Evolutionary conservation across 2,888 invertebrate species (phyloP), one percentile per base, ranked within the genome.

Genomic region (Trichacis sp.): DNA sequence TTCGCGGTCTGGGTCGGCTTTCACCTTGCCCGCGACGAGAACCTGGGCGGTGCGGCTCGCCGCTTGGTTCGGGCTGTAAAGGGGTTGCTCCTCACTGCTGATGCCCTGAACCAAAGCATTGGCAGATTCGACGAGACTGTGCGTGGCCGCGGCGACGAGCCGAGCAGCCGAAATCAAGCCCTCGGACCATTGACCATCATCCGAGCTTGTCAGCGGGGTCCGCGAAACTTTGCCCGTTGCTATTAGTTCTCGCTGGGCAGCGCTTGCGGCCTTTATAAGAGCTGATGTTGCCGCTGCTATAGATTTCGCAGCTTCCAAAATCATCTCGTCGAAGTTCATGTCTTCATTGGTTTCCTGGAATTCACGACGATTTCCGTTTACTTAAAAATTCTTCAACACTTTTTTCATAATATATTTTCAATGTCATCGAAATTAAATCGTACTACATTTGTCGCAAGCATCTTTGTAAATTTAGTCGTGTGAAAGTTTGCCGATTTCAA

Each of bases 321-420:
- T 99, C 93, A 98, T 97, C 86, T 98, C 98, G 83, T 99, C 99
- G 85, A 99, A 99, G 87, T 97, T 97, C 86, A 98, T 89, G 70
- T 91, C 93, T 84, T 97, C 96, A 81, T 97, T 96, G 2, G 94
- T 90, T 84, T 93, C 93, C 93, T 96, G 86, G 6, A n/a, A n/a
- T n/a, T n/a, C n/a, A n/a, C n/a, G n/a, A n/a, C n/a, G n/a, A n/a
- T n/a, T n/a, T n/a, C n/a, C n/a, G n/a, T n/a, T n/a, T n/a, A n/a
- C n/a, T n/a, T n/a, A n/a, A n/a, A n/a, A n/a, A n/a, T n/a, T n/a
- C n/a, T n/a, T n/a, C n/a, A n/a, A n/a, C n/a, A n/a, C n/a, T n/a
- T n/a, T n/a, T n/a, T n/a, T n/a, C n/a, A n/a, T n/a, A n/a, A n/a
- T n/a, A n/a, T n/a, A n/a, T n/a, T n/a, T n/a, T n/a, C n/a, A n/a